Evolutionary conservation across 2,113 vertebrate genomes (phyloP).

Genomic region (Eonycteris spelaea): DNA sequence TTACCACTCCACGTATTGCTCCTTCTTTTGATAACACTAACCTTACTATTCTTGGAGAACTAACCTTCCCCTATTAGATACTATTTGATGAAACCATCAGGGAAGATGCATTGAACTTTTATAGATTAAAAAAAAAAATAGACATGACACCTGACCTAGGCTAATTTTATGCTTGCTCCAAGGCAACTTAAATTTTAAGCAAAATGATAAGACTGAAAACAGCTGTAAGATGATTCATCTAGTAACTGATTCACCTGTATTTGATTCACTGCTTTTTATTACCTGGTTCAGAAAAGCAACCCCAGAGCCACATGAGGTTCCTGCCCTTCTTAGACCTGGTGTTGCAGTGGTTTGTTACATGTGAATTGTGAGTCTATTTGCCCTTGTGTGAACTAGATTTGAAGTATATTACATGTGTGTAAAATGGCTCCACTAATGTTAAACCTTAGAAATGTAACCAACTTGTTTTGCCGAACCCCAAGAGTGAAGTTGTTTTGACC

Average conservation of each 20-base stretch:
- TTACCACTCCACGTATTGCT: neutral
- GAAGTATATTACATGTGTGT: too few relatives aligned
- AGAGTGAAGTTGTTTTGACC: too few relatives aligned
- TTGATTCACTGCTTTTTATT: neutral
- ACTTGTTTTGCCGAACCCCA: too few relatives aligned
- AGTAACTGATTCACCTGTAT: neutral
- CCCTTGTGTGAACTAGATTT: too few relatives aligned
- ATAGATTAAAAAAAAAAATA: constrained; percentile 21
- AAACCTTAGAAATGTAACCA: too few relatives aligned
- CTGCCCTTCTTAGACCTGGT: neutral
- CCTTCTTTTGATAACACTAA: neutral
- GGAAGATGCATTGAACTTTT: neutral
- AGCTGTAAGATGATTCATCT: constrained; percentile 5
- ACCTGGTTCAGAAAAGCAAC: neutral
- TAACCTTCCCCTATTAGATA: neutral
- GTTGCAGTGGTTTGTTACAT: too few relatives aligned
- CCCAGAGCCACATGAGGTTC: neutral
- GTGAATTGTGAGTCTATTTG: too few relatives aligned
- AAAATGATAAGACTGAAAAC: neutral
- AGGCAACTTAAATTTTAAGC: constrained; percentile 32
- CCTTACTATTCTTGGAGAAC: neutral
- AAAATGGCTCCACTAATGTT: too few relatives aligned
- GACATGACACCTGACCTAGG: neutral
- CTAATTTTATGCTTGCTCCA: constrained; percentile 37
- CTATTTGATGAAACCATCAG: neutral